Conservation (phyloP, 2,888 invertebrate species). For the Rhaphigaster nebulosa region DNA sequence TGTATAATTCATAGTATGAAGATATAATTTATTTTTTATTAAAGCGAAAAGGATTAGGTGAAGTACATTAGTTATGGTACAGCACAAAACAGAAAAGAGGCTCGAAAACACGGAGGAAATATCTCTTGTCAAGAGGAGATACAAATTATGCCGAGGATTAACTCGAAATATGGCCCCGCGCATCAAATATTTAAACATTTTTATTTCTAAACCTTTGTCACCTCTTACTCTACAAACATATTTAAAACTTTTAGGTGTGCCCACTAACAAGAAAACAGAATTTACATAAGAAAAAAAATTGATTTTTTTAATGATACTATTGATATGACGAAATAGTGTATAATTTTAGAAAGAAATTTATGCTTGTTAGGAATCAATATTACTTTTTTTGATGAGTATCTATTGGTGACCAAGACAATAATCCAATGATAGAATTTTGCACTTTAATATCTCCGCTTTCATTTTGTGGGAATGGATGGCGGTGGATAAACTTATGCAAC, state of each 20-base stretch:
- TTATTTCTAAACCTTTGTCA: background rate
- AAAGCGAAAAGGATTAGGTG: background rate
- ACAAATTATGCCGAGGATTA: background rate
- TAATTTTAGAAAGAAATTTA: too few relatives aligned
- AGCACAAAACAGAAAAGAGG: background rate
- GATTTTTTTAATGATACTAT: too few relatives aligned
- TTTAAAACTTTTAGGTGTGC: background rate
- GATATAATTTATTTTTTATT: background rate
- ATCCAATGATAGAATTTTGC: too few relatives aligned
- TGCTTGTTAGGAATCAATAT: too few relatives aligned
- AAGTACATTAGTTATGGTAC: background rate
- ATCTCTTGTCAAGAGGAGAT: background rate
- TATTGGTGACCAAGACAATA: too few relatives aligned
- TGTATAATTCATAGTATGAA: background rate
- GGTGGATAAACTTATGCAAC: too few relatives aligned
- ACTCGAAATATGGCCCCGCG: background rate
- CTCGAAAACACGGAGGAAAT: background rate
- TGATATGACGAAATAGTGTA: too few relatives aligned
- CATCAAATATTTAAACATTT: background rate
- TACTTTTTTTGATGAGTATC: too few relatives aligned
- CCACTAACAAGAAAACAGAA: too few relatives aligned
- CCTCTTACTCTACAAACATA: background rate
- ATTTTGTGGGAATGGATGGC: too few relatives aligned
- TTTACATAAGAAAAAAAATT: too few relatives aligned
- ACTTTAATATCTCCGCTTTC: too few relatives aligned